Conservation (phyloP, 1,140 invertebrate species). For the Metopolophium dirhodum region DNA sequence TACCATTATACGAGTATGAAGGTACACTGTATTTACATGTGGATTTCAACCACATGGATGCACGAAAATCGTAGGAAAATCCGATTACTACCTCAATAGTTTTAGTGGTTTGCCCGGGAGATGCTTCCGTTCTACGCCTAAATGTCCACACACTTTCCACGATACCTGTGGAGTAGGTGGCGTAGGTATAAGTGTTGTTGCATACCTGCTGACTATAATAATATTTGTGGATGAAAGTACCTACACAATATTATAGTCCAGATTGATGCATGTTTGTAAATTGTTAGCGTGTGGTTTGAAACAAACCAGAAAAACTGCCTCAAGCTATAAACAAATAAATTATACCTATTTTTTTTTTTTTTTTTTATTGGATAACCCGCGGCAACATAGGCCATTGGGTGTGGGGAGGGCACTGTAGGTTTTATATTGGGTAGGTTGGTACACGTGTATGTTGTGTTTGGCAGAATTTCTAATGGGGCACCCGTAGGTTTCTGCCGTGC, state of each 20-base stretch:
- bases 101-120: neutral
- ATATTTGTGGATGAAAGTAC: neutral
- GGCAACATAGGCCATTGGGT: too few relatives aligned
- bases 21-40: neutral
- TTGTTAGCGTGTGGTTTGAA: neutral
- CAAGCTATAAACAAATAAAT: neutral
- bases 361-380: too few relatives aligned
- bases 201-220: neutral
- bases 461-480: too few relatives aligned
- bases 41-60: neutral
- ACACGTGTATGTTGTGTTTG: too few relatives aligned
- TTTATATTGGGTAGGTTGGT: too few relatives aligned
- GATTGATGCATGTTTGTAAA: too few relatives aligned
- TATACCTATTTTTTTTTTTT: neutral
- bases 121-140: neutral
- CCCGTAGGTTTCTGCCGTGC: too few relatives aligned
- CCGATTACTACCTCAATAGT: neutral
- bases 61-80: neutral
- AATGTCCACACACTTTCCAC: neutral
- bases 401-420: too few relatives aligned
- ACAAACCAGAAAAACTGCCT: neutral
- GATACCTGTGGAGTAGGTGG: too few relatives aligned
- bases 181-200: too few relatives aligned
- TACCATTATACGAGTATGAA: neutral
- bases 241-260: too few relatives aligned